Evolutionary conservation across 1,140 invertebrate species (phyloP), one percentile per base, ranked within the genome.

Genomic region (Thalassaphorura encarpata): DNA sequence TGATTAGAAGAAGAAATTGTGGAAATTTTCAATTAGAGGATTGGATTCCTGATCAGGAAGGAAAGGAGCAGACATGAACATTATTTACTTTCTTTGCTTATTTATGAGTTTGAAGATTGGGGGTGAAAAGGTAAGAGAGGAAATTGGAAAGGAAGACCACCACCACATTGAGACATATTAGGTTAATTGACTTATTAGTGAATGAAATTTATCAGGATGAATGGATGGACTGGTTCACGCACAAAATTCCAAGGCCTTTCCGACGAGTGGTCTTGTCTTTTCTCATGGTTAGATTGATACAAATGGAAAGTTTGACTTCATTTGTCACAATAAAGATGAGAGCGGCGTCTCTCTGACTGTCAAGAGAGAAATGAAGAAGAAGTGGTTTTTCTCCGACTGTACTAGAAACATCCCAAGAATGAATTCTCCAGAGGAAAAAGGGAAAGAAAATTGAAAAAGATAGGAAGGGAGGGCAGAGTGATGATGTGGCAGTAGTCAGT

Each of bases 311-410:
- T 54, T 55, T 55, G 58, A 60, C 52, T 60, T 60, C 58, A 60
- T 60, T 60, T 60, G 58, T 55, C 58, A 60, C 58, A 52, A 60
- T 60, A 54, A 60, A 60, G 53, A 58, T 58, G 56, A 58, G 52
- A 46, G 56, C 52, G 47, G 39, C 19, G 47, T 52, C 42, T 47
- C 31, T 55, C 46, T 27, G 23, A 16, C 21, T 49, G 23, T 40
- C 24, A 50, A 23, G 29, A 19, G 36, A 18, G 39, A 58, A 54
- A 58, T 58, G 56, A 45, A 53, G 54, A 54, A 58, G n/a, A n/a
- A n/a, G n/a, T n/a, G n/a, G n/a, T n/a, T n/a, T n/a, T n/a, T n/a
- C n/a, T n/a, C n/a, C n/a, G n/a, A n/a, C n/a, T n/a, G n/a, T n/a
- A n/a, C n/a, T n/a, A n/a, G n/a, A n/a, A n/a, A n/a, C n/a, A n/a